Evolutionary conservation across 1,140 invertebrate genomes (phyloP).

Genomic region (Neodiprion fabricii): DNA sequence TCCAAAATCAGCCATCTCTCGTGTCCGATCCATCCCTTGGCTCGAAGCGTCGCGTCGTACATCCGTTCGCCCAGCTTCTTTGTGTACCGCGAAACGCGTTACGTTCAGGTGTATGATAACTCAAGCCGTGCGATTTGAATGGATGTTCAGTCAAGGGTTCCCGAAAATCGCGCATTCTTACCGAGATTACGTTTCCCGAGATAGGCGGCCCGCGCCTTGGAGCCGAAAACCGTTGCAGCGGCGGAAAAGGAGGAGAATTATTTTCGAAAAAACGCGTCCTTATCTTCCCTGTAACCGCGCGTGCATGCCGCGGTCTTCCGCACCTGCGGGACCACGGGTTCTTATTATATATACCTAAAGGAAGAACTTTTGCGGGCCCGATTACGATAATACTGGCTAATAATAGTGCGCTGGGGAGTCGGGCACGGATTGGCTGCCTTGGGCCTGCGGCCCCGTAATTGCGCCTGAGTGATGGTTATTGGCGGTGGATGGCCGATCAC

Average conservation of each 20-base stretch:
- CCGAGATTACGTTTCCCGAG: neutral
- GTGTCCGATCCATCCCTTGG: conserved; percentile 2
- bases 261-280: too few species aligned
- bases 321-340: neutral
- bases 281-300: too few species aligned
- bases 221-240: too few species aligned
- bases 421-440: conserved; percentile 44
- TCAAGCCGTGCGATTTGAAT: neutral
- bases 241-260: too few species aligned
- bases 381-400: conserved; percentile 56
- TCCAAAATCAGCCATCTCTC: neutral
- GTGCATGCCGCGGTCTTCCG: too few species aligned
- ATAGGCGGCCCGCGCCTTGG: neutral
- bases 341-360: neutral
- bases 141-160: neutral
- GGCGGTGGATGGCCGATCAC: conserved; percentile 46
- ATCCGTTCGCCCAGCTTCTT: too few species aligned
- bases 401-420: conserved; percentile 47
- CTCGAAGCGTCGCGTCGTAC: too few species aligned
- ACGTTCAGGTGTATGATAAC: neutral
- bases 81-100: too few species aligned
- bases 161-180: neutral
- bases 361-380: neutral
- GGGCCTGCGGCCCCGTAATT: conserved; percentile 42
- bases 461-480: conserved; percentile 49